These are phyloP conservation scores for Sitta carolinensis DNA, from an alignment of 2,797 vertebrate species.

Conservation along the genomic window DNA sequence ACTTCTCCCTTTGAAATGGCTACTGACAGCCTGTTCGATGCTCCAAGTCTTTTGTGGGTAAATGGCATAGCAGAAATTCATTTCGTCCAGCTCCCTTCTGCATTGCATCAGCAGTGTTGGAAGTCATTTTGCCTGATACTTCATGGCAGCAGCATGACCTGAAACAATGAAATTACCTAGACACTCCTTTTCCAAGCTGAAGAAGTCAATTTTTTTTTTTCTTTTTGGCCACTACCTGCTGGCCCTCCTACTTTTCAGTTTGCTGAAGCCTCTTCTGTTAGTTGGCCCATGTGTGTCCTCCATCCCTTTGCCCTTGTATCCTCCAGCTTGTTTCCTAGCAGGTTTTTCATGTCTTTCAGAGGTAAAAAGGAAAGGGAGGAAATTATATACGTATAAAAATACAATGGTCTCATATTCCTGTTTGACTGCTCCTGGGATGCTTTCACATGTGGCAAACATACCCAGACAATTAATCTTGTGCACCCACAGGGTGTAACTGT, in stretches of 20 bases:
- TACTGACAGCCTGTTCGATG: not conserved
- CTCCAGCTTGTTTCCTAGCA: not conserved
- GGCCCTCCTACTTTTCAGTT: not conserved
- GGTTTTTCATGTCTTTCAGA: constrained; percentile 14
- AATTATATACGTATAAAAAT: not conserved
- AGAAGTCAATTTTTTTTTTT: not conserved
- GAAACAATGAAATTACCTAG: not conserved
- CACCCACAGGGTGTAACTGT: constrained; percentile 17
- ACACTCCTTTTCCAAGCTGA: not conserved
- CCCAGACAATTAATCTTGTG: constrained; percentile 49
- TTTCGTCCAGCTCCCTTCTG: constrained; percentile 6
- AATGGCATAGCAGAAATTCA: not conserved
- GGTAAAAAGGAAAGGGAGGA: not conserved
- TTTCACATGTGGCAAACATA: constrained; percentile 56
- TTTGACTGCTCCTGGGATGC: not conserved
- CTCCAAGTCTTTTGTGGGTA: not conserved
- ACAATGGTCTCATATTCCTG: not conserved
- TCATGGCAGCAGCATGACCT: not conserved
- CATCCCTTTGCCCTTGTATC: not conserved
- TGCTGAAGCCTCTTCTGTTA: not conserved
- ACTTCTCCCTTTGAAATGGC: not conserved
- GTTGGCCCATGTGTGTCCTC: not conserved
- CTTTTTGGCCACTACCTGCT: not conserved
- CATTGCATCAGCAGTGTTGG: not conserved
- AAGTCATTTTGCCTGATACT: not conserved